Evolutionary conservation across 92 coral and sea anemone species (phyloP).

Genomic region (Epizoanthus stellaris): DNA sequence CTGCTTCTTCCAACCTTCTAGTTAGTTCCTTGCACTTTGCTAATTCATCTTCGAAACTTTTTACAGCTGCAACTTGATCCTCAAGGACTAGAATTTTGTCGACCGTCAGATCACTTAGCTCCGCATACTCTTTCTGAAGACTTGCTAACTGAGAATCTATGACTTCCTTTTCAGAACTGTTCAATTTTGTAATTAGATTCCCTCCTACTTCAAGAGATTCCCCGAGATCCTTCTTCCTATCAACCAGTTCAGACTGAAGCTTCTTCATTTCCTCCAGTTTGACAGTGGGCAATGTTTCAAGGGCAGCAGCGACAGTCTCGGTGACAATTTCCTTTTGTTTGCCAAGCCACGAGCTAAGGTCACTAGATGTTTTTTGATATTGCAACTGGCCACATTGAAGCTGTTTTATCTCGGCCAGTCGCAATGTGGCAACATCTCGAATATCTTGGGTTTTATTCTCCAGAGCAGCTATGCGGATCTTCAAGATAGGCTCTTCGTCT

Average conservation of each 20-base stretch:
- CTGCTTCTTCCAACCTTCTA: slow-evolving; percentile 46
- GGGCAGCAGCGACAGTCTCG: slow-evolving; percentile 11
- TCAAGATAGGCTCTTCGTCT: slow-evolving; percentile 35
- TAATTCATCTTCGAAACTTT: slow-evolving; percentile 63
- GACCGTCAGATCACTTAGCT: slow-evolving; percentile 31
- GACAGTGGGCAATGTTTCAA: slow-evolving; percentile 17
- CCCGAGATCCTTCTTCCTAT: slow-evolving; percentile 36
- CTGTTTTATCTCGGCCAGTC: slow-evolving; percentile 38
- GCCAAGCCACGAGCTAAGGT: slow-evolving; percentile 20
- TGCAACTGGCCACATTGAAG: slow-evolving; percentile 1
- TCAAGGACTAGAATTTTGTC: slow-evolving; percentile 20
- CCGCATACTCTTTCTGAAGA: slow-evolving; percentile 37
- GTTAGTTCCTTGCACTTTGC: slow-evolving; percentile 56
- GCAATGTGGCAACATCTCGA: slow-evolving; percentile 31
- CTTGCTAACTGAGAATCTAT: slow-evolving; percentile 23
- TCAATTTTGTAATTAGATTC: slow-evolving; percentile 42
- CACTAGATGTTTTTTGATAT: not conserved
- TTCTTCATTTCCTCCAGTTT: slow-evolving; percentile 15
- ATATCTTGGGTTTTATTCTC: slow-evolving; percentile 28
- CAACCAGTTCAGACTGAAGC: slow-evolving; percentile 22
- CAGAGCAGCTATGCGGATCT: slow-evolving; percentile 43
- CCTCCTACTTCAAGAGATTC: slow-evolving; percentile 48
- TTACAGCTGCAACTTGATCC: slow-evolving; percentile 26
- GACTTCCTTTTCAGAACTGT: slow-evolving; percentile 54
- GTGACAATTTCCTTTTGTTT: slow-evolving; percentile 18